Conservation (phyloP, 2,113 vertebrate genomes). For the Pomatorhinus ruficollis region DNA sequence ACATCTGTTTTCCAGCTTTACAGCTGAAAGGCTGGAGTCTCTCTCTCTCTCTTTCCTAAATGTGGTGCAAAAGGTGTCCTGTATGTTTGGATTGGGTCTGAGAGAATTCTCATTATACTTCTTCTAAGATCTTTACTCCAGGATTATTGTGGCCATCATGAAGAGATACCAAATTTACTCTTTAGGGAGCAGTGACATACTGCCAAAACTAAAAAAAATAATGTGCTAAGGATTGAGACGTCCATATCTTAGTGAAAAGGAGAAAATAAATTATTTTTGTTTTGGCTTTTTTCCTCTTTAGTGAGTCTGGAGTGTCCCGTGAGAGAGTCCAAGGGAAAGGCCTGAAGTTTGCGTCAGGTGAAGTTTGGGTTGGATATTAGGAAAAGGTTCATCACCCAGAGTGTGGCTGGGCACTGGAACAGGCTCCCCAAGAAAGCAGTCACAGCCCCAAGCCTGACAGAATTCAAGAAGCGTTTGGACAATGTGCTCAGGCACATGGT, state of each 20-base stretch:
- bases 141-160: not conserved
- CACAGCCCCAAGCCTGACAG: not conserved
- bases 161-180: not conserved
- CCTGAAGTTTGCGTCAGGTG: not conserved
- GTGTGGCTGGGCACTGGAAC: fast-evolving
- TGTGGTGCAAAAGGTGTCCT: not conserved
- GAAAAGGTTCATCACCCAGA: not conserved
- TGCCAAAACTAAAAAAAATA: not conserved
- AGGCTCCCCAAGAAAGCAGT: not conserved
- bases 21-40: not conserved
- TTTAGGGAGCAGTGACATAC: not conserved
- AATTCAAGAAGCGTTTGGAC: not conserved
- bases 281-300: not conserved
- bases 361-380: not conserved
- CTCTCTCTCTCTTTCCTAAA: not conserved
- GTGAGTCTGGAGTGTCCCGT: not conserved
- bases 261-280: not conserved
- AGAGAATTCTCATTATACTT: not conserved
- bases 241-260: not conserved
- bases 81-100: not conserved
- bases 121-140: not conserved
- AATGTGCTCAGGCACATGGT: not conserved
- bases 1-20: not conserved
- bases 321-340: not conserved
- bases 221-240: not conserved